A percentile compares a stretch with the other conserved stretches of the same genome.
Evolutionary conservation across 2,888 invertebrate genomes (phyloP).

Genomic region (Agrenia bidenticulata): DNA sequence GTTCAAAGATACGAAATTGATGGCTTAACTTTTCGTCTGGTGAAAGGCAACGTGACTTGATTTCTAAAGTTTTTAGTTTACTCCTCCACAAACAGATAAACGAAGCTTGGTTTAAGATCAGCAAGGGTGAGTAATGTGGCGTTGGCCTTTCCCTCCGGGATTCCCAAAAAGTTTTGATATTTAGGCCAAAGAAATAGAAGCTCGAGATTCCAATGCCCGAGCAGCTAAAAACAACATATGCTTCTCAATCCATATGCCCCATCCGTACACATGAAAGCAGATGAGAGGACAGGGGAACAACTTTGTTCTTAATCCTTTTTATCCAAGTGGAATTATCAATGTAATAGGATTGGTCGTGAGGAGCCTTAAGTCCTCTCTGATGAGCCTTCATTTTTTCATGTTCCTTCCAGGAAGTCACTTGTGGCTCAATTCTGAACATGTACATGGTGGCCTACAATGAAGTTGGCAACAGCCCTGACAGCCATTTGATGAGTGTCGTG

Average conservation of each 20-base stretch:
- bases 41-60: slow-evolving; percentile 48
- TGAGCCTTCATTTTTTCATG: not conserved
- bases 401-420: slow-evolving; percentile 39
- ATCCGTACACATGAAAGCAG: too few relatives aligned
- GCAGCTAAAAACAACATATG: too few relatives aligned
- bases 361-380: too few relatives aligned
- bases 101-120: slow-evolving; percentile 4
- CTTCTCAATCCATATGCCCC: too few relatives aligned
- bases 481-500: slow-evolving; percentile 47
- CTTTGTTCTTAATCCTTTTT: not conserved
- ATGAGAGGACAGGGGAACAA: too few relatives aligned
- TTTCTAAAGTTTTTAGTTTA: slow-evolving; percentile 42
- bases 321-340: not conserved
- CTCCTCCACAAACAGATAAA: slow-evolving; percentile 22
- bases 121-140: slow-evolving; percentile 21
- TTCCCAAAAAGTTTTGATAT: slow-evolving; percentile 18
- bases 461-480: slow-evolving; percentile 45
- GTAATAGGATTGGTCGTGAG: not conserved
- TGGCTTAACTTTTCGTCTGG: slow-evolving; percentile 48
- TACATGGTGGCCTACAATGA: slow-evolving; percentile 51
- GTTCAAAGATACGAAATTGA: slow-evolving; percentile 46
- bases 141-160: slow-evolving; percentile 5
- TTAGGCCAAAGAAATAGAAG: not conserved
- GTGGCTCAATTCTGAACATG: slow-evolving; percentile 50
- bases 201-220: too few relatives aligned